phyloP scores from a whole-genome alignment of 2,797 vertebrate genomes.

The Choloepus didactylus region DNA sequence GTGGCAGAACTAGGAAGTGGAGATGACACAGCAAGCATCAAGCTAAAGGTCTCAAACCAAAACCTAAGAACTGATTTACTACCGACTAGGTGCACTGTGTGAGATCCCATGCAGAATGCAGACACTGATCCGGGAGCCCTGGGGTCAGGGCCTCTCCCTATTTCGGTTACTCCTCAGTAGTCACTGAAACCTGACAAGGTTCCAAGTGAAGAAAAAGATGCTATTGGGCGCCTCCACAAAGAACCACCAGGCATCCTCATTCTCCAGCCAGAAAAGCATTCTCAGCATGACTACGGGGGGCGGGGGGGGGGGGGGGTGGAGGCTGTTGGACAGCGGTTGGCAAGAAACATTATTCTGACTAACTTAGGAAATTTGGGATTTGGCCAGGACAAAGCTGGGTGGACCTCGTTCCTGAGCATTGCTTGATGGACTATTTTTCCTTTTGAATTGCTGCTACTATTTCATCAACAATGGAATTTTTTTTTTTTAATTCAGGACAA shows the following conservation, averaged over 20 bases:
- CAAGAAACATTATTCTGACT: constrained; percentile 48
- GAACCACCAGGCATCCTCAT: background rate
- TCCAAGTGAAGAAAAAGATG: background rate
- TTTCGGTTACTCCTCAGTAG: background rate
- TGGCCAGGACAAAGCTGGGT: constrained; percentile 40
- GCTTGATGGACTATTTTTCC: constrained; percentile 61
- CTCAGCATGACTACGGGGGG: background rate
- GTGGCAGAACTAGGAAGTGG: background rate
- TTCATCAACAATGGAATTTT: constrained; percentile 11
- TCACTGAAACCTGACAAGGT: background rate
- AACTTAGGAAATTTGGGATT: constrained; percentile 64
- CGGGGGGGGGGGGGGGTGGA: background rate
- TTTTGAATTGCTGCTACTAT: constrained; percentile 53
- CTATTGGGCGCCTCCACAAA: background rate
- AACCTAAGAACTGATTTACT: background rate
- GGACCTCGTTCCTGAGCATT: constrained; percentile 62
- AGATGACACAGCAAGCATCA: background rate
- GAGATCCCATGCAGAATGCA: background rate
- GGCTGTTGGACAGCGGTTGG: background rate
- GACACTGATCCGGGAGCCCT: background rate
- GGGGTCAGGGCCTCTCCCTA: background rate
- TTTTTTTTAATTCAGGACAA: background rate
- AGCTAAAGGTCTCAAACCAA: background rate
- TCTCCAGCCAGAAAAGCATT: background rate
- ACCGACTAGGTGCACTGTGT: rapidly evolving